Evolutionary conservation across 2,797 vertebrate genomes (phyloP).

Genomic region (Neosilurus mollespiculum): DNA sequence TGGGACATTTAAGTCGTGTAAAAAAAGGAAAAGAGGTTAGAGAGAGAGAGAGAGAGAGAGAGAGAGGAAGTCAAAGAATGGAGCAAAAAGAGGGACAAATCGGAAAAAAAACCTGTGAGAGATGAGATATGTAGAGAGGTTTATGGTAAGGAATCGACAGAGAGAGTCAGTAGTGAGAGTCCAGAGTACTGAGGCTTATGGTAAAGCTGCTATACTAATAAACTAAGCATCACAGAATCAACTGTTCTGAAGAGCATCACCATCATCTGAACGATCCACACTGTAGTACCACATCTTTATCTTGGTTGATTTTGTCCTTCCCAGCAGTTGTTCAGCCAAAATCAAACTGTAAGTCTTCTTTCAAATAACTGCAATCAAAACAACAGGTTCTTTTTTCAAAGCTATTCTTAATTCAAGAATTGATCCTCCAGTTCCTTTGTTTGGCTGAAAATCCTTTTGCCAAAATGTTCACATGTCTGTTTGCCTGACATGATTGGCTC

Average conservation of each 20-base stretch:
- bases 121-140: neutral
- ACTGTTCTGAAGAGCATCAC: slow-evolving; percentile 23
- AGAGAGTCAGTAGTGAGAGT: slow-evolving; percentile 30
- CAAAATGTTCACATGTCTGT: slow-evolving; percentile 26
- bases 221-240: slow-evolving; percentile 52
- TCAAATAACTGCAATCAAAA: slow-evolving; percentile 68
- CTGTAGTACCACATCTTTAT: slow-evolving; percentile 26
- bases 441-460: slow-evolving; percentile 42
- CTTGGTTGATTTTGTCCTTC: slow-evolving; percentile 35
- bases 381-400: slow-evolving; percentile 70
- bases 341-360: slow-evolving; percentile 54
- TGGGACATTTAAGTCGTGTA: slow-evolving; percentile 56
- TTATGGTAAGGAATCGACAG: slow-evolving; percentile 40
- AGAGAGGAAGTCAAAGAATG: slow-evolving; percentile 22
- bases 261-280: slow-evolving; percentile 38
- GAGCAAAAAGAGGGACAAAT: neutral
- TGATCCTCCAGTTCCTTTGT: slow-evolving; percentile 34
- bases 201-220: slow-evolving; percentile 62
- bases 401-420: slow-evolving; percentile 32
- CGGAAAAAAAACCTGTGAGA: neutral
- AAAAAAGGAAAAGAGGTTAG: neutral
- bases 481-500: slow-evolving; percentile 47
- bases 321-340: slow-evolving; percentile 42
- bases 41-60: neutral
- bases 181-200: slow-evolving; percentile 17